Evolutionary conservation across 1,140 invertebrate genomes (phyloP), one percentile per base, ranked within the genome.

Genomic region (Cyclina sinensis): DNA sequence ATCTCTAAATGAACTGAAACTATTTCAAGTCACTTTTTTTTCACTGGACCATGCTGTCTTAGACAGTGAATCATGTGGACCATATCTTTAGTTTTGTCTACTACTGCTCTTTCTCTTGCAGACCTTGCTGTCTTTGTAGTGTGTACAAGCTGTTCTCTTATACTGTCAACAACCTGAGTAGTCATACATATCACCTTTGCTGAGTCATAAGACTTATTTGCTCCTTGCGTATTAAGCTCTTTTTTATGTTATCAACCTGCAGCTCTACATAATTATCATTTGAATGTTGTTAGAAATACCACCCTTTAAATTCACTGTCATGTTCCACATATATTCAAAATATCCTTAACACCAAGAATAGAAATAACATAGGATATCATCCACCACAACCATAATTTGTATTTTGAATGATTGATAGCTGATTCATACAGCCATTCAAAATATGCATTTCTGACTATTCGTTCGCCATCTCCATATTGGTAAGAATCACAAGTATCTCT

Each of bases 221-320:
- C 81, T n/a, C 88, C 81, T 76, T 85, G 88, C 11, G 81, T 39
- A 37, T 89, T 59, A 18, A 88, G 48, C 59, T 81, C 32, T 32
- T 30, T 74, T 88, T 88, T 37, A 88, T 82, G 27, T 73, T 73
- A 46, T 37, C 4, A 37, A 88, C 78, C 16, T 81, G 78, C 18
- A 88, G 16, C 48, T 88, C 86, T 11, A 88, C 86, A 16, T 5
- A 35, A 65, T 88, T 88, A 39, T 88, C 78, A 87, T 90, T 90
- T 14, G 89, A 62, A 90, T 90, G 54, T 84, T 86, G 12, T 90
- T 78, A 24, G 18, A 21, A 37, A 86, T 59, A 14, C 83, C 89
- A 74, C 89, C 89, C 62, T 82, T 62, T 82, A 59, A 86, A 46
- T 12, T n/a, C n/a, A n/a, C n/a, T n/a, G n/a, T n/a, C n/a, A n/a